Evolutionary conservation across 2,888 invertebrate species (phyloP).

Genomic region (Hemicrepidius hirtus): DNA sequence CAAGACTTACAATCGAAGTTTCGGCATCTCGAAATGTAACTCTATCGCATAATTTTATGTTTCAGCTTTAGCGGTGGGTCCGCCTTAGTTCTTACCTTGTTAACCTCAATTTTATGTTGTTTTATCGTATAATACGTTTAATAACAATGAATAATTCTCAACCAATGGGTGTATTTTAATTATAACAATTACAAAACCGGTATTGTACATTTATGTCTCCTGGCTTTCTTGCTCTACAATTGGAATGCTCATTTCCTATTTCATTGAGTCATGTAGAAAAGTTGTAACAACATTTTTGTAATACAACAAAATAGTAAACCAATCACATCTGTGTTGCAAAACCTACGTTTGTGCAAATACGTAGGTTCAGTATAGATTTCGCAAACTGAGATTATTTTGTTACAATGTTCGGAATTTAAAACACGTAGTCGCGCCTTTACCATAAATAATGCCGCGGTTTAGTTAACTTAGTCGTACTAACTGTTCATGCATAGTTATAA

Average conservation of each 20-base stretch:
- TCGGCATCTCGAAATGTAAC: too few relatives aligned
- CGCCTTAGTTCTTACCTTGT: too few relatives aligned
- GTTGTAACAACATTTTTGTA: conserved; percentile 24
- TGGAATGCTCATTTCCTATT: conserved; percentile 1
- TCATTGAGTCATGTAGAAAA: conserved; percentile 11
- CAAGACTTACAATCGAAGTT: too few relatives aligned
- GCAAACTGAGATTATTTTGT: conserved; percentile 53
- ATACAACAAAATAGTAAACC: conserved; percentile 39
- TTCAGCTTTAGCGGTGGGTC: too few relatives aligned
- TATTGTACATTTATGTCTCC: not conserved
- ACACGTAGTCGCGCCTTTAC: conserved; percentile 52
- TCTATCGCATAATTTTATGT: too few relatives aligned
- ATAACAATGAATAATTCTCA: not conserved
- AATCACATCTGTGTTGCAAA: conserved; percentile 46
- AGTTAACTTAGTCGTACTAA: conserved; percentile 41
- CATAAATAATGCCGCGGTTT: conserved; percentile 50
- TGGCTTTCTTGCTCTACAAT: conserved; percentile 2
- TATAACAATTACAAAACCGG: not conserved
- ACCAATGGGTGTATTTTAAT: too few relatives aligned
- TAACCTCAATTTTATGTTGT: too few relatives aligned
- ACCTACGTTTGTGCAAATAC: conserved; percentile 47
- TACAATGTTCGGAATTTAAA: conserved; percentile 52
- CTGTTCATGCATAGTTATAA: conserved; percentile 44
- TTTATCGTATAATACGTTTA: not conserved
- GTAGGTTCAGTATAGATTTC: conserved; percentile 49